Evolutionary conservation across 2,797 vertebrate genomes (phyloP), one percentile per base, ranked within the genome.

Genomic region (Tragopan temminckii): DNA sequence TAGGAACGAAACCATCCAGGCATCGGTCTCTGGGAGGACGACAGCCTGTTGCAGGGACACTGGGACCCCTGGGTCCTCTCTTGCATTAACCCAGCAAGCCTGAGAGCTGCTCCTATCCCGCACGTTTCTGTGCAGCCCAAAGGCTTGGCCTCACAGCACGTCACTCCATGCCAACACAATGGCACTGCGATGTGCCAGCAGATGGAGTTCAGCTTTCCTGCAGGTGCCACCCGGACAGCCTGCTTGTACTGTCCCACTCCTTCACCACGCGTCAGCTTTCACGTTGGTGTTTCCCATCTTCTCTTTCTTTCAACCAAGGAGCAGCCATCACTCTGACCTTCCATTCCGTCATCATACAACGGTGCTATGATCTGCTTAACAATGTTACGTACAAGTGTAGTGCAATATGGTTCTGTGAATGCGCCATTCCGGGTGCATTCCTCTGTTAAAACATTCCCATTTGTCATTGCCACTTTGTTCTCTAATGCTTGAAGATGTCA

Each of bases 331-430:
- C 84, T 88, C 71, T 93, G 94, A 89, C 77, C 42, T 88, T 78
- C 92, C 90, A 78, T 11, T 29, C 91, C 83, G 61, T 91, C 93
- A 33, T 94, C 95, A 90, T 82, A 82, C 95, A 92, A 79, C 5
- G 96, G 97, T 97, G 97, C 97, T 97, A 95, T 90, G 70, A 95
- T 38, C 94, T 94, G 89, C 95, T 88, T 83, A 91, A 82, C 80
- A 48, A 95, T 45, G 79, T 89, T 80, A 85, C 61, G 88, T 81
- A 93, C 85, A 40, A 96, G 83, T 91, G 89, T 96, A 97, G 97
- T 97, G 97, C 97, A 97, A 97, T 97, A 97, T 66, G 80, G 94
- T 87, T 85, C 90, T 86, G 93, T 86, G 82, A 69, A 74, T 13
- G 92, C 79, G 66, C 79, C 90, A 16, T 9, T 15, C 77, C 82